A percentile compares a stretch with the other conserved stretches of the same genome.
Conservation (phyloP, 2,888 invertebrate genomes). For the Timema cristinae region DNA sequence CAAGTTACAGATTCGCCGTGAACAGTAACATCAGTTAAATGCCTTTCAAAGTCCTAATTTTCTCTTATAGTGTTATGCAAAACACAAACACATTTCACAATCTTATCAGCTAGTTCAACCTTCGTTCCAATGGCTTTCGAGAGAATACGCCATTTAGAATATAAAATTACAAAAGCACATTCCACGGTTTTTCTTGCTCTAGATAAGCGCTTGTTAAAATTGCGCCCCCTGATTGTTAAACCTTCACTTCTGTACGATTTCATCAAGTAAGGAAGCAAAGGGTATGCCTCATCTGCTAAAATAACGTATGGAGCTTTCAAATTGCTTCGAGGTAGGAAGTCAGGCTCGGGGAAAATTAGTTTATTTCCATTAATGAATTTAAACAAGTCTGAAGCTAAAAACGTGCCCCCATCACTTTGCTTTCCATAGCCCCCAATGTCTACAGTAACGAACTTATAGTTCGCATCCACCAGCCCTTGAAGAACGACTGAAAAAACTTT, state of each 20-base stretch:
- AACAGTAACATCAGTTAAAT: too few species aligned
- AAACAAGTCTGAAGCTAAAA: constrained; percentile 10
- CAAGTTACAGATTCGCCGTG: too few species aligned
- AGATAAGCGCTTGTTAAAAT: background rate
- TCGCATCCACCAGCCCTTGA: constrained; percentile 9
- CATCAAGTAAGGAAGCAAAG: constrained; percentile 8
- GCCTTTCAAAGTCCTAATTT: background rate
- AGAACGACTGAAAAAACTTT: background rate
- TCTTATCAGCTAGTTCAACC: background rate
- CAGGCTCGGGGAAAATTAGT: background rate
- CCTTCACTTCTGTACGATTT: background rate
- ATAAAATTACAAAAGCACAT: background rate
- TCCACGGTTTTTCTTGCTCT: constrained; percentile 9
- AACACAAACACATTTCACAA: constrained; percentile 9
- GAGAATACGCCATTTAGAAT: constrained; percentile 12
- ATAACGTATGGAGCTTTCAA: constrained; percentile 11
- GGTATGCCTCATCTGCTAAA: constrained; percentile 5
- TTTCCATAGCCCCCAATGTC: constrained; percentile 6
- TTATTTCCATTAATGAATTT: background rate
- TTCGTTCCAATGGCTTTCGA: constrained; percentile 6
- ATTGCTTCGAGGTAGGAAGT: constrained; percentile 10
- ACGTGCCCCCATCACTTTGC: constrained; percentile 11
- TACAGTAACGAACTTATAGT: background rate
- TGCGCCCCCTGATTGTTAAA: background rate
- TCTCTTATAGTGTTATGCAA: background rate